Base-by-base conservation (phyloP, 1,140 invertebrate species). In the Lutraria rhynchaena region DNA sequence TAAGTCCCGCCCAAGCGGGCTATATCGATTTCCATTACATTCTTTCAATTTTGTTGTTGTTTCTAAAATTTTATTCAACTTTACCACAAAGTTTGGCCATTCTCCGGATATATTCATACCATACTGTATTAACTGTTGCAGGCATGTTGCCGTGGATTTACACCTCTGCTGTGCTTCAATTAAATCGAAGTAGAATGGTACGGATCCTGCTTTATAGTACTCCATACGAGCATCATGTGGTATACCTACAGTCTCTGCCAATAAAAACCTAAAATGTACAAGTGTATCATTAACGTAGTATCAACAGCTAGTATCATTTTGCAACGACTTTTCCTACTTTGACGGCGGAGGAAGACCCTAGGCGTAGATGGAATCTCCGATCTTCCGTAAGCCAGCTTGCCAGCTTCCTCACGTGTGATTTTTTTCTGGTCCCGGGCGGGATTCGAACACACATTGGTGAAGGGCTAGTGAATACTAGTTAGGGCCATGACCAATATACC, bases 131-230 rank as follows among this genome's bases (percentile, higher is more conserved):
- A 41, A 31, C 7, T 29, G 19, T 24, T 17, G 5, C n/a, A 60
- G 73, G 55, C 77, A 81, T 22, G n/a, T n/a, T 4, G 77, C 77
- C 9, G 55, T 53, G 3, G 61, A 24, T 7, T 19, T n/a, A 27
- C 75, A 78, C 2, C 2, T 17, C 0, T 51, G 15, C 15, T 46
- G n/a, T 33, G 44, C 44, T 24, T 35, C 35, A 19, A 71, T 57
- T 17, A 81, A 58, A 49, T 81, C 55, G 33, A 71, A 81, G 58
- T 71, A 81, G 61, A 81, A 81, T 15, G 77, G 77, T 13, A 81
- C 31, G 13, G 53, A 46, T 15, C 77, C 77, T 0, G 65, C 77
- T 46, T 70, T 41, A 41, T 81, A 81, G 33, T 71, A 81, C 19
- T 53, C 31, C 11, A 35, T 46, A 27, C 74, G 33, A 2, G 57